Evolutionary conservation across 2,113 vertebrate species (phyloP).

Genomic region (Stomatorhinus ivindoensis): DNA sequence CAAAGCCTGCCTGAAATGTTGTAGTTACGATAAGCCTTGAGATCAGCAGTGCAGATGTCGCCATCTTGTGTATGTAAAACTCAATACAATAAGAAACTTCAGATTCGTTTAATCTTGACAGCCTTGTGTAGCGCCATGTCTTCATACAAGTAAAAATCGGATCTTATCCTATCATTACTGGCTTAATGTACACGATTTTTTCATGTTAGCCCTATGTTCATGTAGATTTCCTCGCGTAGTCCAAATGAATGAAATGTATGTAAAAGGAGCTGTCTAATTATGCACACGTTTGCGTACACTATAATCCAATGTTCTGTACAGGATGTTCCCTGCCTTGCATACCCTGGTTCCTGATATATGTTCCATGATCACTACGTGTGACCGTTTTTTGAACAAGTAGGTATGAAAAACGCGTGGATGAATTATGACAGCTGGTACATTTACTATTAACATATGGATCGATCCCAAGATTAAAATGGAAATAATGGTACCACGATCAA

Average conservation of each 20-base stretch:
- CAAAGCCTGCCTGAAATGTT: background rate
- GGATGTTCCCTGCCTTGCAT: background rate
- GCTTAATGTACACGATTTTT: background rate
- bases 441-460: background rate
- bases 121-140: background rate
- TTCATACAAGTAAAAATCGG: background rate
- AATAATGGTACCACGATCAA: background rate
- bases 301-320: background rate
- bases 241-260: background rate
- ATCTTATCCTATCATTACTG: background rate
- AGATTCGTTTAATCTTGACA: background rate
- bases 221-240: background rate
- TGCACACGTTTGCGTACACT: background rate
- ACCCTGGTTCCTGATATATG: background rate
- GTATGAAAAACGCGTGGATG: background rate
- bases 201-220: background rate
- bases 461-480: background rate
- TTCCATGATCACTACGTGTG: background rate
- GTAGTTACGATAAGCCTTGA: background rate
- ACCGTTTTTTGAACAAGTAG: background rate
- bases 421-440: background rate
- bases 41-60: background rate
- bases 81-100: background rate
- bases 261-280: background rate
- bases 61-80: slow-evolving; percentile 1